Evolutionary conservation across 2,113 vertebrate species (phyloP).

Genomic region (Tursiops truncatus): DNA sequence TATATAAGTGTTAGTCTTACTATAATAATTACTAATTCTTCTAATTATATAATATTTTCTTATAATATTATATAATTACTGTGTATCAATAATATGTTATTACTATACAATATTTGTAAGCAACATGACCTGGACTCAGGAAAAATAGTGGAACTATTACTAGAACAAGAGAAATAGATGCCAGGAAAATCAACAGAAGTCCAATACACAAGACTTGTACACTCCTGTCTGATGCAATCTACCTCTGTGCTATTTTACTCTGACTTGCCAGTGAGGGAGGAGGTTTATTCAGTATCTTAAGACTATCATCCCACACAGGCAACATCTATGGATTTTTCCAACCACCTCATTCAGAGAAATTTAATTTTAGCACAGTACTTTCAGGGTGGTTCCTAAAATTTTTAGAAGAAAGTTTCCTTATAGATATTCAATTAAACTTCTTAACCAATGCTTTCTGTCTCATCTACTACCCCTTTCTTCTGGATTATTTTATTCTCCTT

Average conservation of each 20-base stretch:
- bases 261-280: rapidly evolving
- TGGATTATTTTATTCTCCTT: not conserved
- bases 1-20: not conserved
- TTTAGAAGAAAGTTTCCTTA: not conserved
- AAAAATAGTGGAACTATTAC: not conserved
- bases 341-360: not conserved
- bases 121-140: not conserved
- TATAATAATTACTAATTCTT: not conserved
- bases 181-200: not conserved
- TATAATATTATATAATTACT: not conserved
- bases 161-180: not conserved
- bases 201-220: not conserved
- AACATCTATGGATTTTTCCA: not conserved
- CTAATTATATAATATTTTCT: not conserved
- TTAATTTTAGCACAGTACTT: not conserved
- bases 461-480: not conserved
- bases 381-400: not conserved
- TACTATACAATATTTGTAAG: not conserved
- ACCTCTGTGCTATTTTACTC: not conserved
- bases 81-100: not conserved
- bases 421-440: not conserved
- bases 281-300: not conserved
- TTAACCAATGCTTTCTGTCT: not conserved
- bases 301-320: not conserved
- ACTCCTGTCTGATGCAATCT: not conserved